These are phyloP conservation scores for Hyphantria cunea DNA, from an alignment of 1,140 invertebrate genomes.

Conservation along the genomic window DNA sequence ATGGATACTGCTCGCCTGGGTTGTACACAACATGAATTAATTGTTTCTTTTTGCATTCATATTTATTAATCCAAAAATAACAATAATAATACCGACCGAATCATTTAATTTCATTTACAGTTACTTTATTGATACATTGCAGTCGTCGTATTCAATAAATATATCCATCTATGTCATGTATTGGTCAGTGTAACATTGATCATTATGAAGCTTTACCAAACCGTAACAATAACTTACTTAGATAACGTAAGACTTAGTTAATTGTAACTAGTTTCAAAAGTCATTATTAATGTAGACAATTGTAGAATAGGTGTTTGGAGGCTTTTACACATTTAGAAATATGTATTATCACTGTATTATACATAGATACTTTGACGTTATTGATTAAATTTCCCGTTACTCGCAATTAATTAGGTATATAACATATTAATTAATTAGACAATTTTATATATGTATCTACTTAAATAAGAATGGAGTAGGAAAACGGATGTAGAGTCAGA, in stretches of 20 bases:
- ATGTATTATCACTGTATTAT: slow-evolving; percentile 67
- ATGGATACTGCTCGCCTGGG: too few species aligned
- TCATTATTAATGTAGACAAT: slow-evolving; percentile 53
- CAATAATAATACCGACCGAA: too few species aligned
- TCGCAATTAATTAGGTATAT: slow-evolving; percentile 45
- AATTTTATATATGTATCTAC: slow-evolving; percentile 49
- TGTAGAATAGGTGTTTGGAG: slow-evolving; percentile 73
- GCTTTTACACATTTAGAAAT: slow-evolving; percentile 75
- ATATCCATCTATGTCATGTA: slow-evolving; percentile 16
- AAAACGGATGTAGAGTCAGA: slow-evolving; percentile 5
- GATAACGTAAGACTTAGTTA: slow-evolving; percentile 56
- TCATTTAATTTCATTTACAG: too few species aligned
- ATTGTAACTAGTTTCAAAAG: slow-evolving; percentile 49
- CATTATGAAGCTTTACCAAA: slow-evolving; percentile 69
- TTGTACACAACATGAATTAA: too few species aligned
- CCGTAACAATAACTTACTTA: slow-evolving; percentile 74
- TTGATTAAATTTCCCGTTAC: slow-evolving; percentile 54
- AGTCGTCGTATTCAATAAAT: too few species aligned
- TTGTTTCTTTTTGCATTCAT: too few species aligned
- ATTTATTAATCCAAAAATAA: too few species aligned
- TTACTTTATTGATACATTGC: too few species aligned
- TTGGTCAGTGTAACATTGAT: slow-evolving; percentile 26
- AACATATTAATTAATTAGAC: slow-evolving; percentile 51
- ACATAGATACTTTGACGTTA: slow-evolving; percentile 54
- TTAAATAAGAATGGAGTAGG: slow-evolving; percentile 26